These are phyloP conservation scores for Valencia hispanica DNA, from an alignment of 2,797 vertebrate genomes.

Conservation along the genomic window DNA sequence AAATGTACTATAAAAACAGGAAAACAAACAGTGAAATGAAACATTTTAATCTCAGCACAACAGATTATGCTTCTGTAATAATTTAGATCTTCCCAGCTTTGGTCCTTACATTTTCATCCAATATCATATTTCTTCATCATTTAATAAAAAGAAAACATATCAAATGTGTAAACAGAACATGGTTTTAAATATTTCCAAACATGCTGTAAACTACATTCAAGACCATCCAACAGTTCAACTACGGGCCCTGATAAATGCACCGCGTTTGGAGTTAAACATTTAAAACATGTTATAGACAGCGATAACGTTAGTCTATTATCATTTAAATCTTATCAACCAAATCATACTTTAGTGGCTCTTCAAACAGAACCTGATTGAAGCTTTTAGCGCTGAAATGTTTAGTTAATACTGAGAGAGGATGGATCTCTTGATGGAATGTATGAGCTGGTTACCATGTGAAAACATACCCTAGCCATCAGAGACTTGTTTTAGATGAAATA, in stretches of 20 bases:
- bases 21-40: conserved; percentile 42
- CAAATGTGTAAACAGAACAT: conserved; percentile 63
- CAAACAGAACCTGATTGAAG: neutral
- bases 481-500: conserved; percentile 18
- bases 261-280: conserved; percentile 27
- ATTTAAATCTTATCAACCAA: neutral
- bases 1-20: conserved; percentile 21
- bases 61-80: neutral
- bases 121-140: conserved; percentile 11
- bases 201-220: conserved; percentile 34
- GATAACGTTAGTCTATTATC: conserved; percentile 11
- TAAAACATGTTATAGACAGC: neutral
- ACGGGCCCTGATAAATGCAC: conserved; percentile 35
- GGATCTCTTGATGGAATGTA: conserved; percentile 22
- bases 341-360: conserved; percentile 7
- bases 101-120: conserved; percentile 37
- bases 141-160: conserved; percentile 29
- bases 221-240: conserved; percentile 19
- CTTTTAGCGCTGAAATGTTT: conserved; percentile 24
- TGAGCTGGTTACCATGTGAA: conserved; percentile 11
- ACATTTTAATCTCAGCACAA: conserved; percentile 9
- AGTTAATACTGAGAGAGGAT: conserved; percentile 57
- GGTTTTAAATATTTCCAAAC: conserved; percentile 21
- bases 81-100: conserved; percentile 25
- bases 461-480: conserved; percentile 42